Base-by-base conservation (phyloP, 1,140 invertebrate species). In the Manduca sexta region DNA sequence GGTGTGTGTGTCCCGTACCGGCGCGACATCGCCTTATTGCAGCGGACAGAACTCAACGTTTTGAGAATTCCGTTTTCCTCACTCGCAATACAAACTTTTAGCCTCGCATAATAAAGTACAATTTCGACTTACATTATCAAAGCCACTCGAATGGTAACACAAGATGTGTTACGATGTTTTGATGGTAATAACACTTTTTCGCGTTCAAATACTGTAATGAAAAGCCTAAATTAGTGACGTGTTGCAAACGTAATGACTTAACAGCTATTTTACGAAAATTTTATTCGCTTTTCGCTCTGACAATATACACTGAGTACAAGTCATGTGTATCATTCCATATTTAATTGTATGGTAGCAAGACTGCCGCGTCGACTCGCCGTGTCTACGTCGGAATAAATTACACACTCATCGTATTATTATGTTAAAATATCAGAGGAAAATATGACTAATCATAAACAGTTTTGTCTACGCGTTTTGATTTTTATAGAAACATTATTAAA, bases 171-270 rank as follows among this genome's bases (percentile, higher is more conserved):
- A 49, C 42, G 42, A 44, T 29, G 44, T 54, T 49, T 49, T 45
- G 52, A 54, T 54, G 45, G 18, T 49, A 54, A 54, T 54, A 54
- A 54, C 45, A 49, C 40, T 49, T 58, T 56, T 62, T 58, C 43
- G 48, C 55, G 55, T 58, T 58, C 51, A 51, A 51, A 57, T 26
- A 54, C 50, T 35, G 51, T 48, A 54, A 54, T 52, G 59, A 45
- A 54, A 54, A 47, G 21, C 21, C 21, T 26, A 26, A 5, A 26
- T 26, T 1, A 26, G 21, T 26, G 21, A 26, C 21, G 21, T 26
- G 21, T 26, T 26, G 21, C 21, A 8, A 3, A 5, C 21, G 21
- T 26, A 26, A 26, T 5, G 21, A 26, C 21, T 26, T 26, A 26
- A 26, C 21, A 26, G 21, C 8, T 26, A 3, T 26, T 26, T 1